A percentile compares a stretch with the other conserved stretches of the same genome.
Evolutionary conservation across 2,113 vertebrate species (phyloP).

Genomic region (Ploceus nigricollis): DNA sequence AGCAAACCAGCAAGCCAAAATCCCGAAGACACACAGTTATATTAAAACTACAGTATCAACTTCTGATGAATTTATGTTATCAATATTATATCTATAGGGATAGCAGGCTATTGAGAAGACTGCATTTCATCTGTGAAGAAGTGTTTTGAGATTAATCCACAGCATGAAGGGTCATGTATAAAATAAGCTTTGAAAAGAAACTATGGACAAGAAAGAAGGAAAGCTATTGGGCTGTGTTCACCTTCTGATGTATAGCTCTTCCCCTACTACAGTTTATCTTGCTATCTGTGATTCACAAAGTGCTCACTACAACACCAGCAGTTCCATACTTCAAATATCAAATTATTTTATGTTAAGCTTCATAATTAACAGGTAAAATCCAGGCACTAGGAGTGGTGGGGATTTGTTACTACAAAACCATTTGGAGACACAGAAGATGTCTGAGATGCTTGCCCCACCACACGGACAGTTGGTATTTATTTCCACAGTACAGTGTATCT

Average conservation of each 20-base stretch:
- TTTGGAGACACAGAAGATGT: background rate
- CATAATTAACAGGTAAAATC: background rate
- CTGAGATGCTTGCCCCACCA: conserved; percentile 38
- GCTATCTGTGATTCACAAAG: background rate
- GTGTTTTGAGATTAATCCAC: background rate
- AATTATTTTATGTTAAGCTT: background rate
- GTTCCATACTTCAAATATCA: background rate
- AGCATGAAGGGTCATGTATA: background rate
- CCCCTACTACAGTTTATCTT: background rate
- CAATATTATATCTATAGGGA: background rate
- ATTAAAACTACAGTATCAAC: background rate
- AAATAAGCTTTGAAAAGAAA: background rate
- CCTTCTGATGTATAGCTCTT: background rate
- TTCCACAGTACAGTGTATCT: background rate
- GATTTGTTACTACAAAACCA: background rate
- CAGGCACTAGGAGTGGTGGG: background rate
- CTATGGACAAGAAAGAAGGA: background rate
- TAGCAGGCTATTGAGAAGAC: background rate
- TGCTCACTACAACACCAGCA: background rate
- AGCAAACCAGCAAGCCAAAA: background rate
- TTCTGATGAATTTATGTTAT: background rate
- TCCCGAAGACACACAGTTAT: background rate
- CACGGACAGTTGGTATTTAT: background rate
- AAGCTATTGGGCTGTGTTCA: background rate
- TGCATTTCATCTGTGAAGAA: background rate